Base-by-base conservation (phyloP, 1,140 invertebrate species). In the Adelges cooleyi region DNA sequence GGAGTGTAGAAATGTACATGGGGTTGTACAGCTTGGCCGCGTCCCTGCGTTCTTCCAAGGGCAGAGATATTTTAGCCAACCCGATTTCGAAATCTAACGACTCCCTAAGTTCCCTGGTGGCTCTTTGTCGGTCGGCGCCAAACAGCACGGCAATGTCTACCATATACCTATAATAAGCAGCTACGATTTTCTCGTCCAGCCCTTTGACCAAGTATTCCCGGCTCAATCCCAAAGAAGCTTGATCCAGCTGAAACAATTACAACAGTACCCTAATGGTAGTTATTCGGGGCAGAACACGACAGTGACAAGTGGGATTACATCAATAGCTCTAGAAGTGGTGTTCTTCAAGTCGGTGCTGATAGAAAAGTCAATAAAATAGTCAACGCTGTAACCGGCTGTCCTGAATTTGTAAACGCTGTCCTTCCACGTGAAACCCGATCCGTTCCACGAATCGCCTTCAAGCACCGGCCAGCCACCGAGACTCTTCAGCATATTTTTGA, bases 361-460 rank as follows among this genome's bases (percentile, higher is more conserved):
- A 36, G 88, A 91, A 69, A 95, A 90, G 71, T 94, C 90, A n/a
- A 97, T 80, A 71, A 95, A 86, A 72, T 95, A 93, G 74, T 94
- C 90, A 42, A 91, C 86, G 6, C 87, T 90, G 73, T 90, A 92
- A 3, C 92, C 93, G 5, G 80, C 75, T 51, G 77, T 76, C 18
- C 87, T 79, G 76, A 90, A 92, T 65, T 81, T 86, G 76, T 87
- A 91, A 3, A 92, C 84, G 9, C 84, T 84, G 67, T 90, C 79
- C 70, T 84, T 84, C 91, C 90, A 95, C 48, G 84, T 80, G 74
- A 88, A 92, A 27, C 76, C 75, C 20, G 80, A 81, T 0, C 80
- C 78, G 65, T 86, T 79, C 92, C 92, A 95, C 1, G 70, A 70
- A 4, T 85, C 79, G 0, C 85, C 89, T 69, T 88, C 84, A 1